Percentiles rank a stretch among this genome's conserved stretches.
Evolutionary conservation across 2,113 vertebrate species (phyloP).

Genomic region (Melospiza georgiana): DNA sequence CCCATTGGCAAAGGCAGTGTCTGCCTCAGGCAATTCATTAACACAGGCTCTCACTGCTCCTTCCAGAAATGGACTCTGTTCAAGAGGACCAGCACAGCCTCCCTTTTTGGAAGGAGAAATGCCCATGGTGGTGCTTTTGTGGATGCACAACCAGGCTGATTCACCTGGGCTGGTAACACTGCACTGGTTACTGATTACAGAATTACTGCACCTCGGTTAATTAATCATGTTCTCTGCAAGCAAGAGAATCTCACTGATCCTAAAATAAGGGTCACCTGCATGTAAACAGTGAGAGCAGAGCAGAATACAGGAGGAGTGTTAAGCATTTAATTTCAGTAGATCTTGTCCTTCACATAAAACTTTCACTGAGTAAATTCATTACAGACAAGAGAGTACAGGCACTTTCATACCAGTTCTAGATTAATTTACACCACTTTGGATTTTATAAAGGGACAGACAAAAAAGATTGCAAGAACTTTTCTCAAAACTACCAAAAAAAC

Average conservation of each 20-base stretch:
- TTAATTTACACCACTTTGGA: not conserved
- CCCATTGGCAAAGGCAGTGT: not conserved
- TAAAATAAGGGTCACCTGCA: not conserved
- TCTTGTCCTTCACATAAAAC: not conserved
- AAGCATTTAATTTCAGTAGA: not conserved
- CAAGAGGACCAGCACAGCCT: not conserved
- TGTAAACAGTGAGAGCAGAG: not conserved
- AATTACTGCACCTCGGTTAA: not conserved
- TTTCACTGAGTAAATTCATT: not conserved
- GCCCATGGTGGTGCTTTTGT: not conserved
- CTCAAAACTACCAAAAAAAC: not conserved
- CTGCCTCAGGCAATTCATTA: not conserved
- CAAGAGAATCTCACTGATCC: not conserved
- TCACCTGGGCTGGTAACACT: not conserved
- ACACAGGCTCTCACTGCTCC: fast-evolving
- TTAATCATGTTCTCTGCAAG: not conserved
- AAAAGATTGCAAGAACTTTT: not conserved
- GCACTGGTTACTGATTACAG: not conserved
- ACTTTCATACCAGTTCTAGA: not conserved
- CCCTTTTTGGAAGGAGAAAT: not conserved
- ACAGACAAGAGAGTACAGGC: fast-evolving
- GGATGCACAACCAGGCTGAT: not conserved
- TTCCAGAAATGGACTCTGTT: not conserved
- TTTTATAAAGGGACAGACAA: not conserved
- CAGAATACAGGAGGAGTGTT: not conserved